Percentiles rank a stretch among this genome's conserved stretches.
Conservation (phyloP, 1,140 invertebrate species). For the Drosophila dunni region DNA sequence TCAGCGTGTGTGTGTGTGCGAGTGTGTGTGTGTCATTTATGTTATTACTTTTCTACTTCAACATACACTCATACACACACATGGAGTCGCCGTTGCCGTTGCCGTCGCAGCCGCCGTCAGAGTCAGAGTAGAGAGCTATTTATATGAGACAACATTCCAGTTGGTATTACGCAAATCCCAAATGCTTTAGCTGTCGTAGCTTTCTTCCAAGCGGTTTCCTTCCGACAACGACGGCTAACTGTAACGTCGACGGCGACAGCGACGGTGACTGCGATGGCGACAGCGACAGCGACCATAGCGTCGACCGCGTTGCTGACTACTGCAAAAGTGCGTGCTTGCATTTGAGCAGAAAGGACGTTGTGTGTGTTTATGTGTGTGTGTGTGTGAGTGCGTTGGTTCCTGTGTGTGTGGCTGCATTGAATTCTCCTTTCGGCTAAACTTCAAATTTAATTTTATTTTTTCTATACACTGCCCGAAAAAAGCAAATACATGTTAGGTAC, state of each 20-base stretch:
- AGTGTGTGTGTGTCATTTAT: conserved; percentile 68
- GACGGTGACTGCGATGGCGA: conserved; percentile 18
- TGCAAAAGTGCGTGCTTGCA: conserved; percentile 79
- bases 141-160: conserved; percentile 81
- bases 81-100: conserved; percentile 4
- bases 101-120: conserved; percentile 26
- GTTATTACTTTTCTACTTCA: conserved; percentile 72
- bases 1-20: conserved; percentile 9
- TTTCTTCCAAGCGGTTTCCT: conserved; percentile 79
- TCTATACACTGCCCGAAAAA: conserved; percentile 40
- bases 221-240: conserved; percentile 58
- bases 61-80: conserved; percentile 13
- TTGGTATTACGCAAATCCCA: conserved; percentile 80
- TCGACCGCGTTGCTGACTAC: conserved; percentile 46
- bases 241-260: conserved; percentile 21
- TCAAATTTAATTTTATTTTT: conserved; percentile 37
- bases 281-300: background rate
- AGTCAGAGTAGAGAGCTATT: conserved; percentile 61
- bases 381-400: conserved; percentile 4
- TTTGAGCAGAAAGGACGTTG: conserved; percentile 62
- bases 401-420: conserved; percentile 33
- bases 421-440: conserved; percentile 49
- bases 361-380: conserved; percentile 34
- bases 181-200: conserved; percentile 81
- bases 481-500: background rate